phyloP scores from a whole-genome alignment of 2,113 vertebrate genomes.

The Rhinichthys klamathensis region DNA sequence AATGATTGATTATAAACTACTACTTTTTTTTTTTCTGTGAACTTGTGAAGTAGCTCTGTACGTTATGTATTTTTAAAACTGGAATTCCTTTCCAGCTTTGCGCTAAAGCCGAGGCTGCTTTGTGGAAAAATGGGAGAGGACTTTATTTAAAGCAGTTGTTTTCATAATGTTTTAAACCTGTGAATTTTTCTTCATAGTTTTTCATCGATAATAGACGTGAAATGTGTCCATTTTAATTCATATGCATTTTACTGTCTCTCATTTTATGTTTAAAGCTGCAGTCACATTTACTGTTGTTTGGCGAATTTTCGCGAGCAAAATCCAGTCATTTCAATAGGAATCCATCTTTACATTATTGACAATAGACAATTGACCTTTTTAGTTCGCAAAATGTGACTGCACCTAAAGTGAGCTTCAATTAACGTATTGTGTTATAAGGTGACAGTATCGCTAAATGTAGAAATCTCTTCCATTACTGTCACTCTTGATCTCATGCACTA shows the following conservation, averaged over 20 bases:
- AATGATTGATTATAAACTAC: background rate
- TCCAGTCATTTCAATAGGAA: background rate
- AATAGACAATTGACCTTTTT: background rate
- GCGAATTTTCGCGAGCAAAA: background rate
- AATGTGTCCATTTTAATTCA: background rate
- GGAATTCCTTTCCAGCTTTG: constrained; percentile 22
- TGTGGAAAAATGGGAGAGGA: constrained; percentile 7
- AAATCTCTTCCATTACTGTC: constrained; percentile 20
- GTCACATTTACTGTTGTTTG: background rate
- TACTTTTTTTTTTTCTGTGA: constrained; percentile 13
- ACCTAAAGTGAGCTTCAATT: background rate
- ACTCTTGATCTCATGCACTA: constrained; percentile 10
- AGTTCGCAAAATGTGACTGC: background rate
- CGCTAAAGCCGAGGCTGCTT: background rate
- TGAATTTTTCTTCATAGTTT: constrained; percentile 33
- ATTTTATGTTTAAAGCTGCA: background rate
- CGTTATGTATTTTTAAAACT: constrained; percentile 8
- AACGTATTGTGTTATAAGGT: background rate
- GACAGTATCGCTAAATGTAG: constrained; percentile 7
- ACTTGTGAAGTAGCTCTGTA: constrained; percentile 11
- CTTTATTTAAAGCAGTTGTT: constrained; percentile 31
- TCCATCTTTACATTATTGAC: background rate
- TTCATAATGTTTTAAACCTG: constrained; percentile 41
- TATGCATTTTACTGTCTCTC: background rate
- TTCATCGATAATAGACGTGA: background rate